These are phyloP conservation scores for Gambusia yucatana DNA, from an alignment of 2,797 vertebrate species.

Conservation along the genomic window DNA sequence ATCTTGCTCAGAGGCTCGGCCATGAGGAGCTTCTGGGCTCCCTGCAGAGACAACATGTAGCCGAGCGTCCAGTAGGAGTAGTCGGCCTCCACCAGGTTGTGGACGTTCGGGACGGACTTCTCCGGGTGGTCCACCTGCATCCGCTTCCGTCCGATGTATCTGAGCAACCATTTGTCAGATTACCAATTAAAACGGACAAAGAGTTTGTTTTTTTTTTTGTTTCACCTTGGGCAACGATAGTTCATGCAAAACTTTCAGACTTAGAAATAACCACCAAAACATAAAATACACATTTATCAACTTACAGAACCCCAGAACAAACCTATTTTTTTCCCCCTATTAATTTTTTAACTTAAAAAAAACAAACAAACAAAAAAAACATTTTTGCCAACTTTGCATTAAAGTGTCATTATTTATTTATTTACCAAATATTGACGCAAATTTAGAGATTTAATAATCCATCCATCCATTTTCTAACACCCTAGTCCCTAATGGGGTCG, in stretches of 20 bases:
- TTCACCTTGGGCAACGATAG: no score
- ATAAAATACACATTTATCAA: background rate
- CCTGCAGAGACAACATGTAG: slow-evolving; percentile 88
- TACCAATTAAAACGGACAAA: background rate
- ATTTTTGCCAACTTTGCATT: no score
- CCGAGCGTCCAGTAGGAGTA: slow-evolving; percentile 94
- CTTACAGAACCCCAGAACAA: background rate
- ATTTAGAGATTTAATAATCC: no score
- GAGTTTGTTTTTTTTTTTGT: background rate
- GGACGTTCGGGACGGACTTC: slow-evolving; percentile 85
- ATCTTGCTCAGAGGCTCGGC: slow-evolving; percentile 86
- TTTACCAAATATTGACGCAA: no score
- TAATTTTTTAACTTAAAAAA: no score
- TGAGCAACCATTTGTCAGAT: slow-evolving; percentile 42
- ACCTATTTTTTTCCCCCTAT: background rate
- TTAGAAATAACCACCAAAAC: background rate
- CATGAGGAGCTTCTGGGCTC: slow-evolving; percentile 87
- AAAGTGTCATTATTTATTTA: no score
- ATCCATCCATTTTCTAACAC: no score
- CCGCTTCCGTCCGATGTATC: slow-evolving; percentile 91
- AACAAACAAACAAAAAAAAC: no score
- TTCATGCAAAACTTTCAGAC: background rate
- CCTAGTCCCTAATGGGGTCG: no score
- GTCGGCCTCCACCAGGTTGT: slow-evolving; percentile 90
- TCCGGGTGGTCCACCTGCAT: slow-evolving; percentile 92